Evolutionary conservation across 2,797 vertebrate species (phyloP).

Genomic region (Lates japonicus): DNA sequence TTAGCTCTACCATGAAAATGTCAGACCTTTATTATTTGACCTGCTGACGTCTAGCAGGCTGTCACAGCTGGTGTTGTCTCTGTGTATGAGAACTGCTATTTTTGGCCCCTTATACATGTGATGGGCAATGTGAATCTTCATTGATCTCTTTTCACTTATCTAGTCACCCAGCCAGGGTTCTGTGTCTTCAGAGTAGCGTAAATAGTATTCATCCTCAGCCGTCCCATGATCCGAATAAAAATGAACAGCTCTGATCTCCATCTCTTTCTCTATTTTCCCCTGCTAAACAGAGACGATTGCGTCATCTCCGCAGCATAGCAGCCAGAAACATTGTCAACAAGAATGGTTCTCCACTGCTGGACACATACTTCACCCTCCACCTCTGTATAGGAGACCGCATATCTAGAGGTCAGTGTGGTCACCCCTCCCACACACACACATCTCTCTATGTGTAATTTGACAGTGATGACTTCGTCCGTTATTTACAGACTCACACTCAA

Average conservation of each 20-base stretch:
- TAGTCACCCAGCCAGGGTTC: neutral
- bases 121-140: neutral
- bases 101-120: neutral
- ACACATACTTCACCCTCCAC: conserved; percentile 98
- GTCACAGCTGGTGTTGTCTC: neutral
- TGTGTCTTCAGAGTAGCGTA: conserved; percentile 1
- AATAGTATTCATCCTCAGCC: neutral
- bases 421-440: neutral
- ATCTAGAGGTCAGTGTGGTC: conserved; percentile 89
- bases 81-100: conserved; percentile 4
- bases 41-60: neutral
- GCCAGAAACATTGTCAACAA: conserved; percentile 96
- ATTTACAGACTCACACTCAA: neutral
- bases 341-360: conserved; percentile 94
- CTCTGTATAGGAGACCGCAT: conserved; percentile 89
- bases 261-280: neutral
- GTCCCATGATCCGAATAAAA: conserved; percentile 22
- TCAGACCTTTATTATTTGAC: conserved; percentile 42
- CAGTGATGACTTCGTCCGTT: neutral
- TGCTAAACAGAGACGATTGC: conserved; percentile 91
- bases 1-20: conserved; percentile 36
- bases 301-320: conserved; percentile 96
- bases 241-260: neutral
- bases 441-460: neutral
- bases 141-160: conserved; percentile 13